Evolutionary conservation across 2,888 invertebrate genomes (phyloP).

Genomic region (Tinea pellionella): DNA sequence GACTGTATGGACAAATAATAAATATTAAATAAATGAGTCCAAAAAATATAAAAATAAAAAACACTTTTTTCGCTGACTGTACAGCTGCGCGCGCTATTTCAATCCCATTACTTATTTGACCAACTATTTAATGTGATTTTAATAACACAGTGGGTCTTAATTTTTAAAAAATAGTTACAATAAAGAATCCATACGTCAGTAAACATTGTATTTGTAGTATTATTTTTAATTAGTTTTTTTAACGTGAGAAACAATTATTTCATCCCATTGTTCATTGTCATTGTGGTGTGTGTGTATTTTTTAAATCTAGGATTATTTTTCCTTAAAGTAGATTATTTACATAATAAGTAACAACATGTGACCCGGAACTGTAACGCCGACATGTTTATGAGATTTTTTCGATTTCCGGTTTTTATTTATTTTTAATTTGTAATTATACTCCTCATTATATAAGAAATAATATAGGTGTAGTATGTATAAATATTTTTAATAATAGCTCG

Average conservation of each 20-base stretch:
- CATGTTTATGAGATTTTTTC: conserved; percentile 1
- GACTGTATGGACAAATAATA: no score
- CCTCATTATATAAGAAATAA: no score
- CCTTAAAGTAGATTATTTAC: conserved; percentile 7
- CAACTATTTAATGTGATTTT: no score
- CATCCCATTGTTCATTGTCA: conserved; percentile 13
- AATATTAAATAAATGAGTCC: no score
- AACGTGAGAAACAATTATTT: conserved; percentile 12
- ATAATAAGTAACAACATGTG: neutral
- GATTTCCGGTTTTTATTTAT: conserved; percentile 6
- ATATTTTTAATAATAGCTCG: no score
- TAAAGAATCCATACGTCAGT: neutral
- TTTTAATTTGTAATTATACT: neutral
- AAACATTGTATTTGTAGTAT: neutral
- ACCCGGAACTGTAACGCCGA: neutral
- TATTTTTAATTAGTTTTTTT: conserved; percentile 12
- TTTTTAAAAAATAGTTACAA: no score
- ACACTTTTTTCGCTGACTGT: no score
- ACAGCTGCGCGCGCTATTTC: no score
- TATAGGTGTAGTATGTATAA: no score
- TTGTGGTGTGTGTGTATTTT: neutral
- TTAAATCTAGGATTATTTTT: conserved; percentile 6
- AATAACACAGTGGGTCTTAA: no score
- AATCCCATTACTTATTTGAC: no score
- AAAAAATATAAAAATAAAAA: no score